Base-by-base conservation (phyloP, 2,797 vertebrate genomes). In the Vultur gryphus region DNA sequence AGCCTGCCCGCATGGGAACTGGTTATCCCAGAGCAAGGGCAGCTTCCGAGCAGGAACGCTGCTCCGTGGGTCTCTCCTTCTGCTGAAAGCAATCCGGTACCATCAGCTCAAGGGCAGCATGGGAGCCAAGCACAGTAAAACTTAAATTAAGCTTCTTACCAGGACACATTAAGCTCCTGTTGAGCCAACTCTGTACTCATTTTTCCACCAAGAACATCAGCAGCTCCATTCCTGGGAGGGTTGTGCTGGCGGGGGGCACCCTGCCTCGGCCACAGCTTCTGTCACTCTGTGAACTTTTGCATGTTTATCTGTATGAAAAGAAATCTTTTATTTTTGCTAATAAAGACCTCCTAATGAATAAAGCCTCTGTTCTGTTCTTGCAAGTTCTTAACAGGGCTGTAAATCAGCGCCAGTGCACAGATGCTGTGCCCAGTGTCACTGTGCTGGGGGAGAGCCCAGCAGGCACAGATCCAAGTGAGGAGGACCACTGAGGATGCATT, bases 251-350 rank as follows among this genome's bases (percentile, higher is more conserved):
- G 5, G n/a, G 17, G 33, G 73, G 10, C 31, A n/a, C 77, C 3
- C 5, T 9, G 61, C 39, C n/a, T 15, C 20, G 44, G n/a, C 39
- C 76, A 23, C 3, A 0, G 48, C 25, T 80, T 26, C 84, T 82
- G 54, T 33, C 90, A 11, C 66, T 6, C 24, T 3, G 7, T 43
- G 55, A 80, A 41, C 48, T 14, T 19, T 5, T 25, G 9, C 26
- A 17, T 57, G 2, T 84, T 46, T 39, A 23, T 67, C 80, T 79
- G 62, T 76, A 8, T 26, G 67, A 5, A 87, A 77, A 85, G 21
- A 91, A 72, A 75, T 39, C 6, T 13, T 81, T 67, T 92, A 51
- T 88, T 95, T 94, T 95, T 95, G 86, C 84, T 92, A 95, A 95
- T 95, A 97, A 95, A 96, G 52, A 77, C 16, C 33, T 72, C 16